Evolutionary conservation across 2,113 vertebrate genomes (phyloP).

Genomic region (Oreochromis tanganicae): DNA sequence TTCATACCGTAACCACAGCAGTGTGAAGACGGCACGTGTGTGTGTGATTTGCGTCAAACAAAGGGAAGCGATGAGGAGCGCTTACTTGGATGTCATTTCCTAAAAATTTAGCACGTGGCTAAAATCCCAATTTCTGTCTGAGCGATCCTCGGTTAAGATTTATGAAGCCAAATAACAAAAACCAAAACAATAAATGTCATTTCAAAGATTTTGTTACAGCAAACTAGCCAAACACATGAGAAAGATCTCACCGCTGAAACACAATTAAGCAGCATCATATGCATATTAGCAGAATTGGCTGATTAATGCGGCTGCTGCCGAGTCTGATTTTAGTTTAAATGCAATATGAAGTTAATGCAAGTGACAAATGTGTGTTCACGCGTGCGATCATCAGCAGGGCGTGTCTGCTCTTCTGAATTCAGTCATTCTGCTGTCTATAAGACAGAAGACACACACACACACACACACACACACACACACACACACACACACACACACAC

Average conservation of each 20-base stretch:
- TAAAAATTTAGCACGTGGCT: not conserved
- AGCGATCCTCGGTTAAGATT: not conserved
- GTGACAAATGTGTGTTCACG: not conserved
- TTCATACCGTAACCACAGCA: not conserved
- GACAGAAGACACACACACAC: not conserved
- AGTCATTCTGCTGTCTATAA: not conserved
- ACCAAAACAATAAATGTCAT: not conserved
- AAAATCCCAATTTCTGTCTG: not conserved
- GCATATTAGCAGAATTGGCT: slow-evolving; percentile 18
- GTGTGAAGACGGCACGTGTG: not conserved
- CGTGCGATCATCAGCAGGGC: not conserved
- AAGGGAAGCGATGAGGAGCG: not conserved
- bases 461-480: not conserved
- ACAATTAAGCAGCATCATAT: slow-evolving; percentile 4
- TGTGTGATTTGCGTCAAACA: not conserved
- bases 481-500: not conserved
- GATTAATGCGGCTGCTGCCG: slow-evolving; percentile 6
- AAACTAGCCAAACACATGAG: not conserved
- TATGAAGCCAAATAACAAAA: not conserved
- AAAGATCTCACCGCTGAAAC: not conserved
- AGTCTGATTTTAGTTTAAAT: slow-evolving; percentile 17
- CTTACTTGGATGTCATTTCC: not conserved
- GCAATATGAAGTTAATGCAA: slow-evolving; percentile 7
- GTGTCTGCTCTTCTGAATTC: not conserved
- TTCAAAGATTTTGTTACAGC: not conserved